Percentiles rank a stretch among this genome's conserved stretches.
phyloP scores from a whole-genome alignment of 2,888 invertebrate genomes.

The Melanchra persicariae region DNA sequence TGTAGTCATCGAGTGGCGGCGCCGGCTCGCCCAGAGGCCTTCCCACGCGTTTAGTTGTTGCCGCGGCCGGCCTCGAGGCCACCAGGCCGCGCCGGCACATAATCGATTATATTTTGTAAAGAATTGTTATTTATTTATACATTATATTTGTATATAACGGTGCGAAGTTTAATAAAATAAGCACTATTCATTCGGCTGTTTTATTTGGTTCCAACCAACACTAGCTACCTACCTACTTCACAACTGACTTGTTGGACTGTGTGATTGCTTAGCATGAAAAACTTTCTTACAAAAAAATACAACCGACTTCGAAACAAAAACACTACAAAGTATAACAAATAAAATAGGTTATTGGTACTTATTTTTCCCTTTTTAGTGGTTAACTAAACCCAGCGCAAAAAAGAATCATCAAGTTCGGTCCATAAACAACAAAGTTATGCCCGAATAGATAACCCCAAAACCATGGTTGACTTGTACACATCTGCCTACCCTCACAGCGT shows the following conservation, averaged over 20 bases:
- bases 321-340: no score
- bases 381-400: no score
- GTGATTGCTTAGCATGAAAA: no score
- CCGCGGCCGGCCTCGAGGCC: conserved; percentile 54
- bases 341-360: no score
- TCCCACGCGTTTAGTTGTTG: conserved; percentile 80
- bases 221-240: background rate
- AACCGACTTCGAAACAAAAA: no score
- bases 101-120: conserved; percentile 88
- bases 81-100: conserved; percentile 67
- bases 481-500: no score
- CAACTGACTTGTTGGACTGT: background rate
- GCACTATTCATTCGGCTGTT: conserved; percentile 80
- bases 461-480: no score
- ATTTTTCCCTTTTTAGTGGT: no score
- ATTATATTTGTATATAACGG: conserved; percentile 90
- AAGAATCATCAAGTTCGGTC: no score
- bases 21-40: conserved; percentile 78
- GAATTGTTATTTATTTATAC: conserved; percentile 90
- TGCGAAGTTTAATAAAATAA: conserved; percentile 88
- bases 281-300: no score
- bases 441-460: no score
- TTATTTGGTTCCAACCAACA: conserved; percentile 69
- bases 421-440: no score
- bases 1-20: conserved; percentile 57